Percentiles rank a stretch among this genome's conserved stretches.
These are phyloP conservation scores for Emys orbicularis DNA, from an alignment of 2,797 vertebrate species.

Conservation along the genomic window DNA sequence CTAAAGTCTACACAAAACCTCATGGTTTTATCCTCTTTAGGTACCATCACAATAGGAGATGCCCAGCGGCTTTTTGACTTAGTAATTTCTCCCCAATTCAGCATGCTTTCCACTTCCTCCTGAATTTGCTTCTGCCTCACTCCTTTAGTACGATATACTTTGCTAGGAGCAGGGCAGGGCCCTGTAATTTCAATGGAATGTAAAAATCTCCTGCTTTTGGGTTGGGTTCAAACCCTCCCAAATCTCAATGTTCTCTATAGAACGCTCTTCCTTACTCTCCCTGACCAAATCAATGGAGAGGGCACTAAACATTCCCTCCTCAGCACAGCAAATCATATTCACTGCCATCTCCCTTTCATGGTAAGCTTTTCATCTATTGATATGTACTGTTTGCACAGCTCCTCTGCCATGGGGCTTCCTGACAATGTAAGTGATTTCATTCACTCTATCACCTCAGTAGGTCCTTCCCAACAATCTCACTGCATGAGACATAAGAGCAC, in stretches of 20 bases:
- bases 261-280: neutral
- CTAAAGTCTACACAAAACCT: neutral
- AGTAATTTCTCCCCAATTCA: no score
- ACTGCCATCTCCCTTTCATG: neutral
- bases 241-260: neutral
- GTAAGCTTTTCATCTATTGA: neutral
- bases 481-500: neutral
- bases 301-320: neutral
- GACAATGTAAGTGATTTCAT: neutral
- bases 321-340: neutral
- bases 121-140: neutral
- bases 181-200: neutral
- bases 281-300: neutral
- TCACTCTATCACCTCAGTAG: neutral
- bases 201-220: neutral
- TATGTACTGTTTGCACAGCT: neutral
- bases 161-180: neutral
- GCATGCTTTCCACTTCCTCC: no score
- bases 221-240: neutral
- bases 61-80: neutral
- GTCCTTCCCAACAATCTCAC: neutral
- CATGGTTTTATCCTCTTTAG: neutral
- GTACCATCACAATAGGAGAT: neutral
- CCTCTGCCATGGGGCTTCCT: neutral
- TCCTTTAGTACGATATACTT: neutral